phyloP scores from a whole-genome alignment of 2,888 invertebrate species.

The Agrochola circellaris region DNA sequence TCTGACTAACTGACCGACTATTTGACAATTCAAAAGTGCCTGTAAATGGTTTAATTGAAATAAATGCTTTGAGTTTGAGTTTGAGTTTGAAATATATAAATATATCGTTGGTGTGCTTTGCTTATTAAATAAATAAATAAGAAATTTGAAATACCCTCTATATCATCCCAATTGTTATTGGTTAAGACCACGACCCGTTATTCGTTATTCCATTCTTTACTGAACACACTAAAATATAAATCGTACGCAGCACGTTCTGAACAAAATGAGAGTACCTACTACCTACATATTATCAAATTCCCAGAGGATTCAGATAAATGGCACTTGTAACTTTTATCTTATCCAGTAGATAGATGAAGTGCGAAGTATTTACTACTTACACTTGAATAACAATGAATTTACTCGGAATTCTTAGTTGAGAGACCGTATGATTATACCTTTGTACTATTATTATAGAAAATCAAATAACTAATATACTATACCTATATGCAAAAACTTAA shows the following conservation, averaged over 20 bases:
- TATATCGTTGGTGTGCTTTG: too few species aligned
- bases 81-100: too few species aligned
- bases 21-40: too few species aligned
- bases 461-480: too few species aligned
- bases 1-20: too few species aligned
- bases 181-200: neutral
- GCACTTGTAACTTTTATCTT: conserved; percentile 37
- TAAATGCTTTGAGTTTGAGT: too few species aligned
- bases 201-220: neutral
- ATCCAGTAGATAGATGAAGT: conserved; percentile 25
- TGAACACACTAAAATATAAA: neutral
- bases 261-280: conserved; percentile 2
- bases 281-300: conserved; percentile 4
- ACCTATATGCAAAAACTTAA: too few species aligned
- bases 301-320: conserved; percentile 31
- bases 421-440: neutral
- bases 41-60: too few species aligned
- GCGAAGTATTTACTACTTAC: conserved; percentile 23
- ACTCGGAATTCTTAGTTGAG: conserved; percentile 10
- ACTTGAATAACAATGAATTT: conserved; percentile 14
- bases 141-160: too few species aligned
- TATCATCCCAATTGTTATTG: neutral
- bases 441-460: neutral
- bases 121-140: neutral
- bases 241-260: neutral